phyloP scores from a whole-genome alignment of 2,888 invertebrate genomes.

The Oligia strigilis region DNA sequence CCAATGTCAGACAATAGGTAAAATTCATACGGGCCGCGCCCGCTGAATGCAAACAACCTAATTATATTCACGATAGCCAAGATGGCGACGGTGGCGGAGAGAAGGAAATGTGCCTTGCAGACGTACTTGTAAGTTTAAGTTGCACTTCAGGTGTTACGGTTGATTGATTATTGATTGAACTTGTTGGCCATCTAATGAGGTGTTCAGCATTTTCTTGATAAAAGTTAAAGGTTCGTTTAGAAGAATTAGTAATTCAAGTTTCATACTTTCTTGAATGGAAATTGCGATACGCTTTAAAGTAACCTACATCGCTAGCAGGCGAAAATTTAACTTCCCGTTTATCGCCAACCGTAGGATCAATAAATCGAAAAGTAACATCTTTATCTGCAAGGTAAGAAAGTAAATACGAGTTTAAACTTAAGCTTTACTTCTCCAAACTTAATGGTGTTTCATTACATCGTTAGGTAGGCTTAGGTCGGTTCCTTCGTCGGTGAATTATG shows the following conservation, averaged over 20 bases:
- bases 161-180: conserved; percentile 69
- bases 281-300: background rate
- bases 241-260: conserved; percentile 12
- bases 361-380: conserved; percentile 88
- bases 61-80: conserved; percentile 83
- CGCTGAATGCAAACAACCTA: conserved; percentile 88
- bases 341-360: conserved; percentile 79
- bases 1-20: conserved; percentile 90
- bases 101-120: conserved; percentile 59
- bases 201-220: conserved; percentile 6
- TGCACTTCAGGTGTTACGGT: conserved; percentile 76
- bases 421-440: conserved; percentile 84
- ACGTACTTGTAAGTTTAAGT: conserved; percentile 66
- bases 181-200: conserved; percentile 48
- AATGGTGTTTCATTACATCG: conserved; percentile 90
- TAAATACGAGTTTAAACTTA: conserved; percentile 86
- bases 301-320: conserved; percentile 48
- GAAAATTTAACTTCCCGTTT: conserved; percentile 72
- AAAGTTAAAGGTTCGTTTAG: conserved; percentile 5
- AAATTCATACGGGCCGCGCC: conserved; percentile 87
- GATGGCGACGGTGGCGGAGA: conserved; percentile 80
- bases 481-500: conserved; percentile 85
- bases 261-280: background rate
- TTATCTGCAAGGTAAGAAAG: conserved; percentile 85
- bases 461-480: conserved; percentile 88